Percentiles rank a stretch among this genome's conserved stretches.
These are phyloP conservation scores for Onychostoma macrolepis DNA, from an alignment of 2,113 vertebrate genomes.

Conservation along the genomic window DNA sequence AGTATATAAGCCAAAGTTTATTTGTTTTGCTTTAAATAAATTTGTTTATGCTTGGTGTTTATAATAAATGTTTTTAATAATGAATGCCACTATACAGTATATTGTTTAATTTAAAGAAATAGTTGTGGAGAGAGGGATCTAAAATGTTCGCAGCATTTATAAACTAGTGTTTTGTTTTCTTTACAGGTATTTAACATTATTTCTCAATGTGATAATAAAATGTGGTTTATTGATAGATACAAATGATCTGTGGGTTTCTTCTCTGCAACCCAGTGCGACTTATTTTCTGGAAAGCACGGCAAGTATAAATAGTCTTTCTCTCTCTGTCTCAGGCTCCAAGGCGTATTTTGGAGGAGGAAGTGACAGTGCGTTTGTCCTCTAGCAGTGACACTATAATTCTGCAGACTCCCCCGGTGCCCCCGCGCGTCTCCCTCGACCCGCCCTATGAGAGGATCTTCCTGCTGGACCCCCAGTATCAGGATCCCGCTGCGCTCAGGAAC, in stretches of 20 bases:
- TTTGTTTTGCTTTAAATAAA: neutral
- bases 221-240: neutral
- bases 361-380: conserved; percentile 86
- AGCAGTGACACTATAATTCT: conserved; percentile 87
- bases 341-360: conserved; percentile 87
- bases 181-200: neutral
- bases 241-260: neutral
- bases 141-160: neutral
- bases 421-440: conserved; percentile 76
- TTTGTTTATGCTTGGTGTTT: too few relatives aligned
- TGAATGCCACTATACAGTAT: too few relatives aligned
- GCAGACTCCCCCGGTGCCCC: conserved; percentile 80
- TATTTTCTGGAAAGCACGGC: neutral
- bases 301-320: neutral
- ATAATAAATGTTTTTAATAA: too few relatives aligned
- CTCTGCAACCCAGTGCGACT: neutral
- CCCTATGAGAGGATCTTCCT: conserved; percentile 90
- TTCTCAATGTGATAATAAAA: neutral
- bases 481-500: conserved; percentile 80
- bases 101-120: too few relatives aligned
- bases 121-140: too few relatives aligned
- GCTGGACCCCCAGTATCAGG: conserved; percentile 87
- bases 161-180: neutral
- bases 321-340: conserved; percentile 80
- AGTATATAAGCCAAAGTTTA: neutral